Conservation (phyloP, 1,140 invertebrate genomes). For the Apocrypta bakeri region DNA sequence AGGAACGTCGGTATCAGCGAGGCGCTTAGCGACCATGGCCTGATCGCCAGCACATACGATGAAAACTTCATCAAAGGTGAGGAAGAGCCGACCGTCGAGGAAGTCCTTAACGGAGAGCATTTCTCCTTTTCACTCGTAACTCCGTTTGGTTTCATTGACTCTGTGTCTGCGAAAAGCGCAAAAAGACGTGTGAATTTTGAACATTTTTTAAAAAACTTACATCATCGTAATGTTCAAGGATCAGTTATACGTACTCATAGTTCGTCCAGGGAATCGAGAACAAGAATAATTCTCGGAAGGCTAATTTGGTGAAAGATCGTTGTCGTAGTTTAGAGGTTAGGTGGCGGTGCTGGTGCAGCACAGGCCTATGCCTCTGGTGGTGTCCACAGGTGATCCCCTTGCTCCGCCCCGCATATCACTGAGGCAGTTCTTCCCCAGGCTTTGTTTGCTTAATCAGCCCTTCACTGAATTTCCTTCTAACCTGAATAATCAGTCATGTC, state of each 20-base stretch:
- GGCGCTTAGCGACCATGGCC: slow-evolving; percentile 94
- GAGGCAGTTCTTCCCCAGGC: background rate
- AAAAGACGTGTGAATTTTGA: background rate
- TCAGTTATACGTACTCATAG: background rate
- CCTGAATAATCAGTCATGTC: background rate
- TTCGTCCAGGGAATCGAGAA: slow-evolving; percentile 2
- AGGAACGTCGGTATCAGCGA: slow-evolving; percentile 92
- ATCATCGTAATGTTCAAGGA: too few species aligned
- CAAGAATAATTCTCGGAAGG: background rate
- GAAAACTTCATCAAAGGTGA: slow-evolving; percentile 87
- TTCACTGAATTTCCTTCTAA: background rate
- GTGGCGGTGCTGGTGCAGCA: slow-evolving; percentile 16
- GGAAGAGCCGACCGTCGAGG: slow-evolving; percentile 54
- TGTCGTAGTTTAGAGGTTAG: slow-evolving; percentile 29
- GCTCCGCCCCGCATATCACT: background rate
- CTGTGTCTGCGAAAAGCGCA: slow-evolving; percentile 5
- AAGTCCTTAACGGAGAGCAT: slow-evolving; percentile 50
- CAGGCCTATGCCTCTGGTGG: background rate
- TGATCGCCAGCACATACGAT: slow-evolving; percentile 88
- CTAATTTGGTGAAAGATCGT: background rate
- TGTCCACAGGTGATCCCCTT: background rate
- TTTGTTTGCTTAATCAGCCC: background rate
- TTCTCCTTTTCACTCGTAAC: slow-evolving; percentile 44
- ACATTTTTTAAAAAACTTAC: background rate
- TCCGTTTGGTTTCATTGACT: slow-evolving; percentile 51